Conservation (phyloP, 2,888 invertebrate species). For the Acronicta leporina region DNA sequence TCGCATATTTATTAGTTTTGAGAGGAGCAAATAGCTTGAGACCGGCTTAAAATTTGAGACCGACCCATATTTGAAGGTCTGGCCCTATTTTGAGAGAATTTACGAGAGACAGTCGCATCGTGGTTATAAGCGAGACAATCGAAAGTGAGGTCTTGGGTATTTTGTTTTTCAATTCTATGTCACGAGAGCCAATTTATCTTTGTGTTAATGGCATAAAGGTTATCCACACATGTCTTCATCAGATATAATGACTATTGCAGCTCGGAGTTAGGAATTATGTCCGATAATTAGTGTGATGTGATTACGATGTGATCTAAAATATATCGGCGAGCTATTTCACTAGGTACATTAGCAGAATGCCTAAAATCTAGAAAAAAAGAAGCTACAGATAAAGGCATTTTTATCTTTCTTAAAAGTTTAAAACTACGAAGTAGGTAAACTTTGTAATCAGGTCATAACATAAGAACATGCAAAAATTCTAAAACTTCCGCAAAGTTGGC, state of each 20-base stretch:
- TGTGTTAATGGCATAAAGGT: too few species aligned
- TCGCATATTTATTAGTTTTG: slow-evolving; percentile 45
- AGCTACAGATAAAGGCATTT: slow-evolving; percentile 4
- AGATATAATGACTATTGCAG: too few species aligned
- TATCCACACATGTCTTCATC: too few species aligned
- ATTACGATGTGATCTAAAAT: too few species aligned
- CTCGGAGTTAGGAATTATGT: too few species aligned
- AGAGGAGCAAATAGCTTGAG: slow-evolving; percentile 37
- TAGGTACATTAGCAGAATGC: not conserved
- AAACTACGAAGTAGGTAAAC: slow-evolving; percentile 23
- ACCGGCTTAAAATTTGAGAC: slow-evolving; percentile 24
- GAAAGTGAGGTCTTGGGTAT: too few species aligned
- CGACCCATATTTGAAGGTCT: slow-evolving; percentile 18
- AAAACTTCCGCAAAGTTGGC: slow-evolving; percentile 31
- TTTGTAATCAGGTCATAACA: slow-evolving; percentile 43
- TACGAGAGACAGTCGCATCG: too few species aligned
- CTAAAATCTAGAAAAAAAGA: not conserved
- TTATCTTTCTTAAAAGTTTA: slow-evolving; percentile 13
- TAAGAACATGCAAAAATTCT: slow-evolving; percentile 34
- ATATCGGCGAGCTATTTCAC: too few species aligned
- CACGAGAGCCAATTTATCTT: too few species aligned
- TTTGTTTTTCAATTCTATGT: too few species aligned
- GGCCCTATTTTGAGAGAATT: slow-evolving; percentile 14
- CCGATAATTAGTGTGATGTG: too few species aligned
- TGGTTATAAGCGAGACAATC: too few species aligned